Conservation (phyloP, 2,888 invertebrate species). For the Drosophila picticornis region DNA sequence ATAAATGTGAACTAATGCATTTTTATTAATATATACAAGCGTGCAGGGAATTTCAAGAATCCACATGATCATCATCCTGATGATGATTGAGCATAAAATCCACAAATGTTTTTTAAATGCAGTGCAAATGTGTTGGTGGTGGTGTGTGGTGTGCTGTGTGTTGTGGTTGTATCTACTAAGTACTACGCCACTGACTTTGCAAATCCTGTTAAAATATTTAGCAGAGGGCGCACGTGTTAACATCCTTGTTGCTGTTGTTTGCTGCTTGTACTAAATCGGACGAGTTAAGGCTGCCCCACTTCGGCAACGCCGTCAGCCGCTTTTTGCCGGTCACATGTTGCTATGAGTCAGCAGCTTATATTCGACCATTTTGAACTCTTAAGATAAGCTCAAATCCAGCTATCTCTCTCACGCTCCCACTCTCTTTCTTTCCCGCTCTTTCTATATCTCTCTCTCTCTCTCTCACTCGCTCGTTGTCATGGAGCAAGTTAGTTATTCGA, state of each 20-base stretch:
- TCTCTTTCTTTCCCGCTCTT: not conserved
- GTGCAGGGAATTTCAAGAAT: conserved; percentile 73
- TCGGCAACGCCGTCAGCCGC: not conserved
- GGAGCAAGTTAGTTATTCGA: not conserved
- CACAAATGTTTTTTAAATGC: conserved; percentile 83
- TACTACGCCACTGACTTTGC: conserved; percentile 38
- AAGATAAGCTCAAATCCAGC: conserved; percentile 38
- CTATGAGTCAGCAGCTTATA: conserved; percentile 61
- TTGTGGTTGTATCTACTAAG: conserved; percentile 41
- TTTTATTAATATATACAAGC: conserved; percentile 82
- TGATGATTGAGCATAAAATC: conserved; percentile 82
- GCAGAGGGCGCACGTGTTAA: conserved; percentile 66
- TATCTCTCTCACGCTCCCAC: not conserved
- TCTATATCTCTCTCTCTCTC: conserved; percentile 1
- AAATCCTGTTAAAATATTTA: conserved; percentile 70
- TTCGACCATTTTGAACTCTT: conserved; percentile 46
- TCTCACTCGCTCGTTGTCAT: not conserved
- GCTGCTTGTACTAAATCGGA: conserved; percentile 37
- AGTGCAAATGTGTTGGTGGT: conserved; percentile 67
- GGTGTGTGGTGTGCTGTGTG: conserved; percentile 2
- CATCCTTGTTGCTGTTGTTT: conserved; percentile 43
- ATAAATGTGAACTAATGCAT: conserved; percentile 83
- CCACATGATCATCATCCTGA: conserved; percentile 45
- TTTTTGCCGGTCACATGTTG: conserved; percentile 34
- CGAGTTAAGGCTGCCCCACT: conserved; percentile 46